Evolutionary conservation across 2,113 vertebrate genomes (phyloP).

Genomic region (Trinectes maculatus): DNA sequence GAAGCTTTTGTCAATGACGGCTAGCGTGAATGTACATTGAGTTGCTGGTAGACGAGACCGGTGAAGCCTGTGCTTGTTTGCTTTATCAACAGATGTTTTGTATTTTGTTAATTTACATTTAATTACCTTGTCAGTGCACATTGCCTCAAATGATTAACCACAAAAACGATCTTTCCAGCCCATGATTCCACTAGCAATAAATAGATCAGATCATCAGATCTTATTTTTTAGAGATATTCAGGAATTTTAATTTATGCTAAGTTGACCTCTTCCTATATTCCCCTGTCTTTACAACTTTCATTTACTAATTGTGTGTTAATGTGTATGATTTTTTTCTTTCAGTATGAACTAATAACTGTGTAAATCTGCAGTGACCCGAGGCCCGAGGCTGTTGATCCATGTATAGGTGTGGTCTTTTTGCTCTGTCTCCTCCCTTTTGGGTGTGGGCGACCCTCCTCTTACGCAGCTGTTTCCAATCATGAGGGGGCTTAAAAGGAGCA

Average conservation of each 20-base stretch:
- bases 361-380: no score
- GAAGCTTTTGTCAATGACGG: conserved; percentile 28
- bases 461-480: no score
- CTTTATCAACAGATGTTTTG: not conserved
- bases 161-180: not conserved
- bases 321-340: no score
- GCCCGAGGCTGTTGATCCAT: no score
- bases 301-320: no score
- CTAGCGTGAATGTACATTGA: conserved; percentile 27
- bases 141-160: not conserved
- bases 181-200: not conserved
- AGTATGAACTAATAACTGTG: no score
- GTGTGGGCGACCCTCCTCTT: no score
- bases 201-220: not conserved
- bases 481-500: no score
- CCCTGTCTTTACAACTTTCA: no score
- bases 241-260: not conserved
- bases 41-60: conserved; percentile 5
- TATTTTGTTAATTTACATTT: not conserved
- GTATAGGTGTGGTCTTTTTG: no score
- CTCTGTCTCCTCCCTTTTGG: no score
- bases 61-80: conserved; percentile 8
- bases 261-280: no score
- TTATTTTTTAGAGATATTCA: not conserved
- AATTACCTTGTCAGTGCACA: not conserved